Percentiles rank a stretch among this genome's conserved stretches.
Conservation (phyloP, 2,797 vertebrate genomes). For the Ataeniobius toweri region DNA sequence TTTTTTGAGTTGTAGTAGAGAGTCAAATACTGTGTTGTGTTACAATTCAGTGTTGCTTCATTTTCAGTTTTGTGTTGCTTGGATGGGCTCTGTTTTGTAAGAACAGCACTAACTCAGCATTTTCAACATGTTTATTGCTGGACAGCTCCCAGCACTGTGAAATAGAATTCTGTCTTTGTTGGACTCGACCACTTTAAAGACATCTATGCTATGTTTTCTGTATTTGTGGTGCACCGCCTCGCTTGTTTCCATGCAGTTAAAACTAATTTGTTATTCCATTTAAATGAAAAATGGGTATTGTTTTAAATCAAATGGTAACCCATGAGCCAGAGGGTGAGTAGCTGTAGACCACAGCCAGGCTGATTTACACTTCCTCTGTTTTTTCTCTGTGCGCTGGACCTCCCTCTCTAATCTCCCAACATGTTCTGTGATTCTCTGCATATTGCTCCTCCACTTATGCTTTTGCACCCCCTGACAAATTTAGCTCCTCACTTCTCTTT, state of each 20-base stretch:
- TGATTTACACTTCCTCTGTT: slow-evolving; percentile 60
- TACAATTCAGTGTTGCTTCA: neutral
- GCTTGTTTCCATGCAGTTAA: slow-evolving; percentile 34
- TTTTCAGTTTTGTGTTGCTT: slow-evolving; percentile 47
- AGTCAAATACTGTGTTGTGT: neutral
- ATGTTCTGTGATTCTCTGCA: slow-evolving; percentile 49
- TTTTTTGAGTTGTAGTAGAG: neutral
- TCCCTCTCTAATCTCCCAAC: slow-evolving; percentile 40
- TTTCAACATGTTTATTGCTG: slow-evolving; percentile 56
- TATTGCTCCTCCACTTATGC: slow-evolving; percentile 50
- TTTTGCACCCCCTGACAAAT: slow-evolving; percentile 51
- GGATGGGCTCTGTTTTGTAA: slow-evolving; percentile 2
- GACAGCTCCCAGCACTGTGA: slow-evolving; percentile 63
- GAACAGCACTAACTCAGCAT: slow-evolving; percentile 8
- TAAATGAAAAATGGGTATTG: slow-evolving; percentile 79
- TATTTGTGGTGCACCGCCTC: slow-evolving; percentile 13
- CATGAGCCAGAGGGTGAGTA: slow-evolving; percentile 70
- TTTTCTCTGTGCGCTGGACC: slow-evolving; percentile 16
- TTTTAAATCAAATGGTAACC: slow-evolving; percentile 79
- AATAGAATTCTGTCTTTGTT: slow-evolving; percentile 8
- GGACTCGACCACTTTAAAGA: slow-evolving; percentile 20
- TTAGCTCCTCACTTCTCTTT: slow-evolving; percentile 42
- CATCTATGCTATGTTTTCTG: slow-evolving; percentile 31
- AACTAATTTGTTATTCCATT: slow-evolving; percentile 79
- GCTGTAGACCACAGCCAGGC: slow-evolving; percentile 58